Conservation (phyloP, 2,797 vertebrate species). For the Sparus aurata region DNA sequence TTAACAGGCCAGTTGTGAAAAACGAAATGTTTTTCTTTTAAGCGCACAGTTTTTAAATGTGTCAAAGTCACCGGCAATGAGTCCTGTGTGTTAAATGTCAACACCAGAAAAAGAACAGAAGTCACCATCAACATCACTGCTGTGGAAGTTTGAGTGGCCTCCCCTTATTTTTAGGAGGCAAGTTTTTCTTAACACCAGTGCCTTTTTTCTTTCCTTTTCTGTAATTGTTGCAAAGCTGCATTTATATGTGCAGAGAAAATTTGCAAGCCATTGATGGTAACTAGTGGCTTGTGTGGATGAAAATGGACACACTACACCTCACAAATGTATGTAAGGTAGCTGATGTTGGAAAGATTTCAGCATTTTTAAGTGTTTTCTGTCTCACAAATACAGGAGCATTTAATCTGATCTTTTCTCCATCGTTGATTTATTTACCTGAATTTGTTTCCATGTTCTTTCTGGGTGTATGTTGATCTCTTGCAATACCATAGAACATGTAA, state of each 20-base stretch:
- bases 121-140: not conserved
- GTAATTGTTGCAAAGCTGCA: conserved; percentile 11
- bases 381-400: conserved; percentile 23
- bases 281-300: not conserved
- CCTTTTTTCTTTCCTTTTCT: conserved; percentile 33
- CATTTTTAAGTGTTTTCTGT: conserved; percentile 12
- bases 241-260: conserved; percentile 13
- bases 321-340: conserved; percentile 16
- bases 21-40: conserved; percentile 44
- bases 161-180: not conserved
- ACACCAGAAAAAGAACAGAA: not conserved
- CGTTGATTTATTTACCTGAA: not conserved
- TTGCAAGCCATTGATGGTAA: conserved; percentile 31
- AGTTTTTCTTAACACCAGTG: conserved; percentile 31
- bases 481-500: not conserved
- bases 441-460: not conserved
- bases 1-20: conserved; percentile 57
- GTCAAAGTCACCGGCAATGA: conserved; percentile 8
- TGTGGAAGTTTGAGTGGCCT: conserved; percentile 8
- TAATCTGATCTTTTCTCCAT: not conserved
- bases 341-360: not conserved
- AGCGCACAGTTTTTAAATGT: conserved; percentile 31
- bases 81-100: conserved; percentile 20
- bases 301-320: not conserved
- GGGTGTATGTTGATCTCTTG: not conserved